These are phyloP conservation scores for Corythornis vintsioides DNA, from an alignment of 2,113 vertebrate species.

Conservation along the genomic window DNA sequence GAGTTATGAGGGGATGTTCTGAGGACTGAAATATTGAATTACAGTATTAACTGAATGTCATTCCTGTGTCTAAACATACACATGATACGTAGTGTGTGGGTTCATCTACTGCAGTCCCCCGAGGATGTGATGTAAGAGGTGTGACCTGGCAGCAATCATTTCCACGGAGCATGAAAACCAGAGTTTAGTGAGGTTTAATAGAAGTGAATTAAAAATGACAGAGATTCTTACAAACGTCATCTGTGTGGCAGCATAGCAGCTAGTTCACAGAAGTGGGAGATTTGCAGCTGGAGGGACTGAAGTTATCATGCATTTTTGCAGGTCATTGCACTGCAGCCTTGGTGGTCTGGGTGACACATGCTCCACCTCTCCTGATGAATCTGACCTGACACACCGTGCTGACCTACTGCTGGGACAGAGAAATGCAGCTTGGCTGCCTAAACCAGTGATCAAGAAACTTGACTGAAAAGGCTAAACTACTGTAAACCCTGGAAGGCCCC, in stretches of 20 bases:
- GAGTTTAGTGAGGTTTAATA: not conserved
- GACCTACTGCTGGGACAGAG: not conserved
- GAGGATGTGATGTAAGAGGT: not conserved
- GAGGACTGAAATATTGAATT: not conserved
- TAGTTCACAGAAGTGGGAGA: not conserved
- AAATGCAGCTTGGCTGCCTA: not conserved
- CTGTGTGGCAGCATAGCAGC: not conserved
- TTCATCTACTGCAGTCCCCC: not conserved
- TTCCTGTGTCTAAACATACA: not conserved
- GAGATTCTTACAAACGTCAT: not conserved
- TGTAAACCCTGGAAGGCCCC: not conserved
- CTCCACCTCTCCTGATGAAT: not conserved
- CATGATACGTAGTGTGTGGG: not conserved
- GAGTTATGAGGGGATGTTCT: not conserved
- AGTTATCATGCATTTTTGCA: not conserved
- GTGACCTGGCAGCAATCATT: not conserved
- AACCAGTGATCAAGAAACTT: not conserved
- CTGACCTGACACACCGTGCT: accelerated
- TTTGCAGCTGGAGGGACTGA: not conserved
- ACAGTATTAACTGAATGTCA: not conserved
- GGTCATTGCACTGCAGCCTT: not conserved
- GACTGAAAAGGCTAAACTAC: not conserved
- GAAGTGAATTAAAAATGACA: not conserved
- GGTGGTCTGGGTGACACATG: not conserved
- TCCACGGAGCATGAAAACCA: not conserved